Conservation (phyloP, 2,888 invertebrate genomes). For the Allygus modestus region DNA sequence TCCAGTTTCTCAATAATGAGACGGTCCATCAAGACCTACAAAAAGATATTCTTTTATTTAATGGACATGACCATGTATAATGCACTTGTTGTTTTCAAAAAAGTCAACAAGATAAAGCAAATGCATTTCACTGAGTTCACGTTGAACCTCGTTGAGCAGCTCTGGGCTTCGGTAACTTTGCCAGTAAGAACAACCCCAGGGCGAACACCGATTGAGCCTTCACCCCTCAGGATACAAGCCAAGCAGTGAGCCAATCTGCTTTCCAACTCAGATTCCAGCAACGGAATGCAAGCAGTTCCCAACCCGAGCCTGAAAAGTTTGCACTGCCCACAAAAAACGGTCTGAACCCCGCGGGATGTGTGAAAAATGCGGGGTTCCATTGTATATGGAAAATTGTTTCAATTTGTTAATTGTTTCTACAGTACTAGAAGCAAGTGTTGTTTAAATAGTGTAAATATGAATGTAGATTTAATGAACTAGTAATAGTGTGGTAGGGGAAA, state of each 20-base stretch:
- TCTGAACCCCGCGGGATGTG: no score
- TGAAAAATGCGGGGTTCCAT: no score
- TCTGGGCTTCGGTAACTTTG: conserved; percentile 6
- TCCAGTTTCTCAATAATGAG: conserved; percentile 39
- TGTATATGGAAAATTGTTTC: no score
- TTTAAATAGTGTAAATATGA: no score
- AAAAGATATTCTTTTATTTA: conserved; percentile 49
- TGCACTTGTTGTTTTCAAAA: conserved; percentile 20
- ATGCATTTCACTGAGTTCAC: conserved; percentile 11
- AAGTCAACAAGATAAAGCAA: not conserved
- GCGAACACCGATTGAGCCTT: not conserved
- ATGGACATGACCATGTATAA: conserved; percentile 41
- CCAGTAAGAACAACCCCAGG: not conserved
- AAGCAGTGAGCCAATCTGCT: conserved; percentile 11
- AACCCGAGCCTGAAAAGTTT: no score
- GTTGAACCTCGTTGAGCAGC: conserved; percentile 13
- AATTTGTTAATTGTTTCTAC: no score
- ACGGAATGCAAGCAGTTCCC: no score
- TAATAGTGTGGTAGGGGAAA: no score
- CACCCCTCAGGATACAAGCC: conserved; percentile 14
- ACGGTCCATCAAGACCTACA: conserved; percentile 33
- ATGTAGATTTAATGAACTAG: no score
- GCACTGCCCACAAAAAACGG: no score
- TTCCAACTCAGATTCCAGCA: no score
- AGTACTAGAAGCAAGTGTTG: no score